phyloP scores from a whole-genome alignment of 2,888 invertebrate species.

The Cotesia congregata region DNA sequence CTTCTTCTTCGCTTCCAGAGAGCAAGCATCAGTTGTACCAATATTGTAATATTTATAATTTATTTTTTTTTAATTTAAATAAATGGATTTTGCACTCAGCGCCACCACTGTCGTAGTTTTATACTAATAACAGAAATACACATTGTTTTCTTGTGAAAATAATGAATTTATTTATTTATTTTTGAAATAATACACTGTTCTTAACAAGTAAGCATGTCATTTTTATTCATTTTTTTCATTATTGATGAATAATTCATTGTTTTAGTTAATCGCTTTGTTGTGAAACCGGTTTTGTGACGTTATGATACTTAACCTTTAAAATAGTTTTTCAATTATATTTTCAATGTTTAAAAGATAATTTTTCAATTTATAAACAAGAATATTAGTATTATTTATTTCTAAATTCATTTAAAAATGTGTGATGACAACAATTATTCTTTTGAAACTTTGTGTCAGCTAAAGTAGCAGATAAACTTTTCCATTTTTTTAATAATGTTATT shows the following conservation, averaged over 20 bases:
- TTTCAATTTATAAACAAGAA: too few species aligned
- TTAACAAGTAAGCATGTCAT: neutral
- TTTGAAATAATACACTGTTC: neutral
- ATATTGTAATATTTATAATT: neutral
- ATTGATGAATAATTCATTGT: neutral
- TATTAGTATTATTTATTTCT: too few species aligned
- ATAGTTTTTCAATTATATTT: too few species aligned
- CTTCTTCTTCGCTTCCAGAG: constrained; percentile 30
- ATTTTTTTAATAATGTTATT: too few species aligned
- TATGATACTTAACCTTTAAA: too few species aligned
- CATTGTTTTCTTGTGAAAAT: neutral
- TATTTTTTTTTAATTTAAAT: neutral
- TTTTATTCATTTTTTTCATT: neutral
- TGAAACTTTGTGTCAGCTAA: too few species aligned
- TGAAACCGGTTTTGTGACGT: too few species aligned
- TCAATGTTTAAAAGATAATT: too few species aligned
- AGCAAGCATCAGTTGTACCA: neutral
- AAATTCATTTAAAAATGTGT: too few species aligned
- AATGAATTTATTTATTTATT: neutral
- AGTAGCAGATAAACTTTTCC: too few species aligned
- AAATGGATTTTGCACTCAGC: neutral
- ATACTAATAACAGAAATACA: neutral
- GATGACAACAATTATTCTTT: too few species aligned
- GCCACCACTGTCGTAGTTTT: too few species aligned
- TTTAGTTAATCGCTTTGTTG: neutral